Evolutionary conservation across 2,888 invertebrate species (phyloP), one percentile per base, ranked within the genome.

Genomic region (Himalopsyche tibetana): DNA sequence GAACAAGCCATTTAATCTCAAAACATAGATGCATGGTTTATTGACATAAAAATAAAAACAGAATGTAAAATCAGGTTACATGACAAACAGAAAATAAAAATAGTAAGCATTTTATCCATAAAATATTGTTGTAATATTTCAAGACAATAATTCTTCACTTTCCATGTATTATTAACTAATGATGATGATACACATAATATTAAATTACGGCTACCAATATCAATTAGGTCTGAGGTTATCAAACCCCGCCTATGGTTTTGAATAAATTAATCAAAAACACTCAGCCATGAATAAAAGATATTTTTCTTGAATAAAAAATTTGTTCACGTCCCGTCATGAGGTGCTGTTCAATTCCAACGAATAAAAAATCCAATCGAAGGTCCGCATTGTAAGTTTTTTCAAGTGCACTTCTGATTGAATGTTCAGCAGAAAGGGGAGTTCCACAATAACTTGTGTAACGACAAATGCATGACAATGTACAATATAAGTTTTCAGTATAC

Each of bases 271-370:
- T 74, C 38, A 74, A 36, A 74, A 74, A 28, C 74, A 74, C 12
- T 36, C 74, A 74, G 74, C 74, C 74, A 74, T 74, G 74, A 74
- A 74, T 74, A 74, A 74, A 36, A 74, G 36, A 74, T 74, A 74
- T 36, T 74, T 15, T 74, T 74, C 74, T 74, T 74, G 36, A 74
- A 74, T 74, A 74, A 36, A 74, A 74, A 74, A 74, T 36, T 12
- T 36, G 38, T 74, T 36, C 74, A 74, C 74, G 74, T 74, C 38
- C 74, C 74, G 36, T 11, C 74, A 36, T 15, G 36, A 74, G 74
- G 74, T 36, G 74, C 36, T 74, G 15, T 74, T 74, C 74, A 74
- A 74, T 74, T 74, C 74, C 38, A 12, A 74, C 5, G 38, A 74
- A 74, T 74, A 38, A 38, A 63, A 74, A 36, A 74, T 74, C 12